Conservation (phyloP, 2,888 invertebrate species). For the Acholoe squamosa region DNA sequence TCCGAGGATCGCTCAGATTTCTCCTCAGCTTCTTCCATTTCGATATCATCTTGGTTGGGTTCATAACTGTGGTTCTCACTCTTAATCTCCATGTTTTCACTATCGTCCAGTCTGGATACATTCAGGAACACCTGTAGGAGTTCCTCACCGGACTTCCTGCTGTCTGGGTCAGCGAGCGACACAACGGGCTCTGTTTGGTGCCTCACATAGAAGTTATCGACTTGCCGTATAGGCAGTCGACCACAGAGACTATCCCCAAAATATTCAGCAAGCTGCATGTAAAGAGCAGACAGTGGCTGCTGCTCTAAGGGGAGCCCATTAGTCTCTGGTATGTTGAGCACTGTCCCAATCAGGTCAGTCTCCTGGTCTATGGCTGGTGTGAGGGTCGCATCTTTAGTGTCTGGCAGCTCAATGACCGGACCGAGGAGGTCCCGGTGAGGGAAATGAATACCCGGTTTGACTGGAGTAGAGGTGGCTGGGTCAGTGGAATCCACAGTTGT, state of each 20-base stretch:
- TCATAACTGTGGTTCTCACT: constrained; percentile 63
- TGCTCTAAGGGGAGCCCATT: not conserved
- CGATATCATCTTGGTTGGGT: constrained; percentile 67
- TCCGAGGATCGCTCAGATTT: constrained; percentile 68
- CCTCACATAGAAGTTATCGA: constrained; percentile 67
- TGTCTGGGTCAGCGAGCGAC: constrained; percentile 75
- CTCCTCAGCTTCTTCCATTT: constrained; percentile 69
- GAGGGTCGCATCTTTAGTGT: constrained; percentile 36
- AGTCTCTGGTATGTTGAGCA: constrained; percentile 32
- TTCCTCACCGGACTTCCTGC: constrained; percentile 79
- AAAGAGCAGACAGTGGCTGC: constrained; percentile 71
- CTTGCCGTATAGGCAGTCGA: constrained; percentile 74
- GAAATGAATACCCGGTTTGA: constrained; percentile 61
- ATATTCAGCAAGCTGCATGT: constrained; percentile 78
- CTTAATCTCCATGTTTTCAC: constrained; percentile 56
- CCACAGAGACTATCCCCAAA: constrained; percentile 81
- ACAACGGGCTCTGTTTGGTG: constrained; percentile 74
- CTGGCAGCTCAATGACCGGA: constrained; percentile 66
- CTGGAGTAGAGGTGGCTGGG: constrained; percentile 48
- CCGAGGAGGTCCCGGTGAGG: constrained; percentile 65
- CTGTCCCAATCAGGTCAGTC: constrained; percentile 53
- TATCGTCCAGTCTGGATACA: constrained; percentile 46
- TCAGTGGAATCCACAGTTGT: not conserved
- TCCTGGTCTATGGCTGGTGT: constrained; percentile 7
- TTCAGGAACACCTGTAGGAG: constrained; percentile 79